A percentile compares a stretch with the other conserved stretches of the same genome.
phyloP scores from a whole-genome alignment of 2,113 vertebrate species.

The Gadus chalcogrammus region DNA sequence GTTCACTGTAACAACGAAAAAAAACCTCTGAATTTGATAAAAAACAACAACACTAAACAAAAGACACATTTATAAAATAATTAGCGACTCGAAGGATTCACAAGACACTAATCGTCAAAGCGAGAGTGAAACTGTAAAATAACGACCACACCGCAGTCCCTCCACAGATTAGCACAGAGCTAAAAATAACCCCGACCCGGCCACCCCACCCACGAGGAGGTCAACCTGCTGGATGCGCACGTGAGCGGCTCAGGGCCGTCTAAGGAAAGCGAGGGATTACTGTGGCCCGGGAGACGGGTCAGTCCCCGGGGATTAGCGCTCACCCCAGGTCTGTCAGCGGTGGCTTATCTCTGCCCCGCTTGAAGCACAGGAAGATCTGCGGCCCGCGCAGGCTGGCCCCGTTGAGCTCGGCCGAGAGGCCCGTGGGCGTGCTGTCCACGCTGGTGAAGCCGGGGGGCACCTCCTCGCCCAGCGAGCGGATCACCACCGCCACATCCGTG shows the following conservation, averaged over 20 bases:
- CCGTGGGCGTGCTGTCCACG: slow-evolving; percentile 89
- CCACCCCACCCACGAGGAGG: slow-evolving; percentile 21
- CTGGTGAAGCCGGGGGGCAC: slow-evolving; percentile 88
- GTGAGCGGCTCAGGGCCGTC: slow-evolving; percentile 47
- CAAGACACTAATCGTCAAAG: too few species aligned
- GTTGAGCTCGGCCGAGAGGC: slow-evolving; percentile 93
- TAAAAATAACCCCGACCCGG: too few species aligned
- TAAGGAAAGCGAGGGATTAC: slow-evolving; percentile 46
- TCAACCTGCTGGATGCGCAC: slow-evolving; percentile 29
- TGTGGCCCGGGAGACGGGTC: slow-evolving; percentile 47
- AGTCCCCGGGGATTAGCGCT: slow-evolving; percentile 68
- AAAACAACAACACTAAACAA: too few species aligned
- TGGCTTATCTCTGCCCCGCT: slow-evolving; percentile 93
- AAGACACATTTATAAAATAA: too few species aligned
- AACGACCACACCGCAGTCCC: too few species aligned
- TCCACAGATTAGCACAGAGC: too few species aligned
- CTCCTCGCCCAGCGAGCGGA: slow-evolving; percentile 92
- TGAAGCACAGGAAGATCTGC: slow-evolving; percentile 94
- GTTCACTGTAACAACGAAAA: too few species aligned
- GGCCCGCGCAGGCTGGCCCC: slow-evolving; percentile 92
- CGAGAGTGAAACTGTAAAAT: too few species aligned
- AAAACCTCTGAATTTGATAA: too few species aligned
- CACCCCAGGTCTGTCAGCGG: slow-evolving; percentile 97
- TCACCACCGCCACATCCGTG: slow-evolving; percentile 92
- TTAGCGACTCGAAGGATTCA: too few species aligned